phyloP scores from a whole-genome alignment of 2,113 vertebrate genomes.

The Myrmophylax atrothorax region DNA sequence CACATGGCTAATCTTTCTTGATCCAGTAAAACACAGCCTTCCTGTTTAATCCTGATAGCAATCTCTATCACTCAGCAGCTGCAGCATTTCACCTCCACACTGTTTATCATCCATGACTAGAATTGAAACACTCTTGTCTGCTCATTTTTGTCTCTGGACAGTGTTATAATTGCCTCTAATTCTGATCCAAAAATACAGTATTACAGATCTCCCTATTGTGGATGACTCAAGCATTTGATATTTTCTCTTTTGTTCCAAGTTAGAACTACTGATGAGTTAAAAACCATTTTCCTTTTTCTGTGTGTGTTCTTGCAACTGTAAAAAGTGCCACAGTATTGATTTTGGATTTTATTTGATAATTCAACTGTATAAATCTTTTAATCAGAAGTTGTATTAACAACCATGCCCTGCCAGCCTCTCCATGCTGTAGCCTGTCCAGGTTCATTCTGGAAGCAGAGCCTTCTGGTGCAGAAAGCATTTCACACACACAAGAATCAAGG shows the following conservation, averaged over 20 bases:
- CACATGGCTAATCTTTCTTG: slow-evolving; percentile 56
- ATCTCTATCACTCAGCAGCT: slow-evolving; percentile 48
- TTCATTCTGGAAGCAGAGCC: background rate
- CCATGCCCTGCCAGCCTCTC: background rate
- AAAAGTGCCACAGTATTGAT: background rate
- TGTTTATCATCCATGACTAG: slow-evolving; percentile 44
- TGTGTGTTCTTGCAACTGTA: background rate
- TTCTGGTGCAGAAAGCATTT: background rate
- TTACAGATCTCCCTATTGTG: background rate
- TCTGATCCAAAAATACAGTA: background rate
- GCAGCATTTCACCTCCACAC: slow-evolving; percentile 40
- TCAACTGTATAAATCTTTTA: background rate
- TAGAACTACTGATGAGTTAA: background rate
- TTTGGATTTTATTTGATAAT: background rate
- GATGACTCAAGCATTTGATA: background rate
- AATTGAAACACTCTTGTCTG: background rate
- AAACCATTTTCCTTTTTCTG: rapidly evolving
- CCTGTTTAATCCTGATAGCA: slow-evolving; percentile 56
- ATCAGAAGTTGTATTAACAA: background rate
- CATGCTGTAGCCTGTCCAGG: background rate
- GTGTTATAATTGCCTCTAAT: slow-evolving; percentile 4
- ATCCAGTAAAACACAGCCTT: slow-evolving; percentile 48
- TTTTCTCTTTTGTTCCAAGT: background rate
- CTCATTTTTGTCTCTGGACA: background rate
- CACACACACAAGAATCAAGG: background rate